Conservation (phyloP, 2,113 vertebrate species). For the Gulo gulo region DNA sequence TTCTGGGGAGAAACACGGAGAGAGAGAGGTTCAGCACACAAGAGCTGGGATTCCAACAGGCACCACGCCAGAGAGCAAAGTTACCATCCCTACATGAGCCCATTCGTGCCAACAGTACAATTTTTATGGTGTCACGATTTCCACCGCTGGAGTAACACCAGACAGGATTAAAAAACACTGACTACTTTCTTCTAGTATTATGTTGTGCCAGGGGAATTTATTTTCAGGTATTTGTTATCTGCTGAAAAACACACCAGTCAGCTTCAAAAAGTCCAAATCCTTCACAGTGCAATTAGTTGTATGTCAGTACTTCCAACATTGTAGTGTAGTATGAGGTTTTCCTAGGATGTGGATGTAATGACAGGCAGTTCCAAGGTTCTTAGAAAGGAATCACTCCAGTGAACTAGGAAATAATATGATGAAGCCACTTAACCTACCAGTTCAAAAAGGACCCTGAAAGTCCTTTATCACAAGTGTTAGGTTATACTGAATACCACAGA, state of each 20-base stretch:
- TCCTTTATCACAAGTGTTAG: not conserved
- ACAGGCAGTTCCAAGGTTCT: not conserved
- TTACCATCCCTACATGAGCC: not conserved
- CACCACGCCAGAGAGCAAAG: not conserved
- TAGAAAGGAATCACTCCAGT: not conserved
- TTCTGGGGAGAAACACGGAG: constrained; percentile 85
- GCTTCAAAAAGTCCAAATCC: not conserved
- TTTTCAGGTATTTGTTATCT: not conserved
- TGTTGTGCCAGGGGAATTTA: not conserved
- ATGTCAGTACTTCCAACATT: not conserved
- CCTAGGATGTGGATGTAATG: not conserved
- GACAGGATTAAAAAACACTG: not conserved
- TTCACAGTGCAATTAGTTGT: not conserved
- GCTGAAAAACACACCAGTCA: not conserved
- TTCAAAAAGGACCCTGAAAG: not conserved
- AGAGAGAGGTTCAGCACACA: not conserved
- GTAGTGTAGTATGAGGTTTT: not conserved
- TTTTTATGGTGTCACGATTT: not conserved
- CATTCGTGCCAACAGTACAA: not conserved
- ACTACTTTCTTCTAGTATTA: not conserved
- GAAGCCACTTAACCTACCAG: not conserved
- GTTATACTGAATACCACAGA: not conserved
- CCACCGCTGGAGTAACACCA: not conserved
- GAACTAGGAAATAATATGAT: not conserved
- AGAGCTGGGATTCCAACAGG: not conserved